These are phyloP conservation scores for Pseudocheirus occidentalis DNA, from an alignment of 2,797 vertebrate genomes.

Conservation along the genomic window DNA sequence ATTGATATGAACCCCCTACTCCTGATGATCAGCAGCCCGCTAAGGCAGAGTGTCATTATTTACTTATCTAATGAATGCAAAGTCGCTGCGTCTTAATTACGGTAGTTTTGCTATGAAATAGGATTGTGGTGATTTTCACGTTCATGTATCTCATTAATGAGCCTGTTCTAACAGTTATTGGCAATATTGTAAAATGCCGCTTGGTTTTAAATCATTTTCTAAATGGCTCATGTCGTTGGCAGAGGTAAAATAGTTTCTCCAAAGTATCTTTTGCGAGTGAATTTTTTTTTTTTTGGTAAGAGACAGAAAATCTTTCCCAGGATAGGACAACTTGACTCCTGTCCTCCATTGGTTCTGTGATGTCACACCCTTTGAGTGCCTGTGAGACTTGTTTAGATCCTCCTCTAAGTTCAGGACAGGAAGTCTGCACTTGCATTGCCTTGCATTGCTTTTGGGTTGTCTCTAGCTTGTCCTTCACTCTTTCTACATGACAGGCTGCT, in stretches of 20 bases:
- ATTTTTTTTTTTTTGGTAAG: slow-evolving; percentile 49
- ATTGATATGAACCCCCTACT: slow-evolving; percentile 28
- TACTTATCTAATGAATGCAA: slow-evolving; percentile 82
- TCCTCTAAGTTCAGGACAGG: not conserved
- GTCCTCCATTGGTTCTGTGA: not conserved
- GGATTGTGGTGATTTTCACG: slow-evolving; percentile 75
- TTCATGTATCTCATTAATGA: slow-evolving; percentile 72
- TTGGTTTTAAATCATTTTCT: slow-evolving; percentile 80
- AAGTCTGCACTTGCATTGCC: not conserved
- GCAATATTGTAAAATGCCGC: slow-evolving; percentile 65
- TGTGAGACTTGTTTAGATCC: not conserved
- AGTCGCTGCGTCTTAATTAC: slow-evolving; percentile 77
- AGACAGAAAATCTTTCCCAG: not conserved
- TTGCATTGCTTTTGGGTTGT: not conserved
- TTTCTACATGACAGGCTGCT: not conserved
- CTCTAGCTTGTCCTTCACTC: not conserved
- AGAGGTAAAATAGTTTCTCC: slow-evolving; percentile 71
- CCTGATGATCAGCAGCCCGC: slow-evolving; percentile 56
- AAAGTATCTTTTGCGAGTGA: slow-evolving; percentile 51
- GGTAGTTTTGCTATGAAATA: slow-evolving; percentile 71
- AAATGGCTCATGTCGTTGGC: slow-evolving; percentile 69
- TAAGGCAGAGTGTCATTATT: slow-evolving; percentile 76
- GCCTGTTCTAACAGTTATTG: slow-evolving; percentile 57
- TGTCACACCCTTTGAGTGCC: not conserved
- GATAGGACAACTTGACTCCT: not conserved